Evolutionary conservation across 1,140 invertebrate species (phyloP).

Genomic region (Hycleus cichorii): DNA sequence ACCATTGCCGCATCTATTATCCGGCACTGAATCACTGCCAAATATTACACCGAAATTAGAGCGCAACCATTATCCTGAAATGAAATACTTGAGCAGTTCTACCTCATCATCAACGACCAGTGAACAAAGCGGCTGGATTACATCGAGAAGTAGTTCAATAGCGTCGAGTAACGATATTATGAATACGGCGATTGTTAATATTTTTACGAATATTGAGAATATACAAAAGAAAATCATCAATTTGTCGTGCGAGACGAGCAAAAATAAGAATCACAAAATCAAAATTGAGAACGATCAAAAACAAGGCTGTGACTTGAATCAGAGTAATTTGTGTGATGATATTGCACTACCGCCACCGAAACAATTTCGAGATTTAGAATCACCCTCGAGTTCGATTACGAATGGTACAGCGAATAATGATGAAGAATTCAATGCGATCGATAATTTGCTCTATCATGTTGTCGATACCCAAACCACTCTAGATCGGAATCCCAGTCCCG

Average conservation of each 20-base stretch:
- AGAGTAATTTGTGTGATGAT: slow-evolving; percentile 53
- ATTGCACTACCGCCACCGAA: slow-evolving; percentile 70
- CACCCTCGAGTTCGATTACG: slow-evolving; percentile 26
- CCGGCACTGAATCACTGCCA: slow-evolving; percentile 51
- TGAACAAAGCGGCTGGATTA: slow-evolving; percentile 71
- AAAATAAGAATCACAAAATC: slow-evolving; percentile 17
- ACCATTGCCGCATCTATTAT: slow-evolving; percentile 24
- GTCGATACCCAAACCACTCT: slow-evolving; percentile 25
- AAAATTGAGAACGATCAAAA: not conserved
- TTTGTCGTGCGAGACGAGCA: slow-evolving; percentile 18
- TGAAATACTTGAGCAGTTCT: slow-evolving; percentile 44
- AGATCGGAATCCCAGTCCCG: slow-evolving; percentile 19
- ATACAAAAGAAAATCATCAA: slow-evolving; percentile 24
- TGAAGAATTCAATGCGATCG: slow-evolving; percentile 47
- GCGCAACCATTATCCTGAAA: slow-evolving; percentile 10
- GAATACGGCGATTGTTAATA: slow-evolving; percentile 23
- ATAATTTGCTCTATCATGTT: slow-evolving; percentile 67
- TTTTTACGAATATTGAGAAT: slow-evolving; percentile 24
- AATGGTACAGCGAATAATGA: slow-evolving; percentile 21
- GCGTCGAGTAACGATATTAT: slow-evolving; percentile 29
- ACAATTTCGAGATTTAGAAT: slow-evolving; percentile 71
- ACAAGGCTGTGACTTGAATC: slow-evolving; percentile 32
- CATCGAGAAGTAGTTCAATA: slow-evolving; percentile 56
- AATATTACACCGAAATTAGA: slow-evolving; percentile 50
- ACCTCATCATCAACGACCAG: slow-evolving; percentile 58